phyloP scores from a whole-genome alignment of 2,888 invertebrate species.

The Caenorhabditis macrosperma region DNA sequence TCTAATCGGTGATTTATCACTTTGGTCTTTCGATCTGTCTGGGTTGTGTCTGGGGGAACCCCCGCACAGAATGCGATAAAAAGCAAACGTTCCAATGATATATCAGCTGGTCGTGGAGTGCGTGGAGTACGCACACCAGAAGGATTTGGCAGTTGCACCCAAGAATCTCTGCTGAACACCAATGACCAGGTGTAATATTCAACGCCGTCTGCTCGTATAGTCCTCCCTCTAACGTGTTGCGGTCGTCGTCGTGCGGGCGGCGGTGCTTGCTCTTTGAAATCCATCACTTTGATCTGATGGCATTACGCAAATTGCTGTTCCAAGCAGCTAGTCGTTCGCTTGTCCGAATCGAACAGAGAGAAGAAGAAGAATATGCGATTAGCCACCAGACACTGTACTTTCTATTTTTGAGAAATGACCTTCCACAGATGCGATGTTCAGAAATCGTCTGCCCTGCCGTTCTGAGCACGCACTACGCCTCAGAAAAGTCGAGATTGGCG shows the following conservation, averaged over 20 bases:
- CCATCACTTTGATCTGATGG: conserved; percentile 1
- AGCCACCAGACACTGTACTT: conserved; percentile 4
- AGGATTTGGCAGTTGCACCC: conserved; percentile 27
- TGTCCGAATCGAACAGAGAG: not conserved
- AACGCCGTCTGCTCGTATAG: conserved; percentile 31
- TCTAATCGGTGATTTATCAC: conserved; percentile 40
- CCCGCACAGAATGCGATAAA: not conserved
- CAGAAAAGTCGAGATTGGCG: not conserved
- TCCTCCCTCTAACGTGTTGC: conserved; percentile 25
- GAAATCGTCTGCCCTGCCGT: conserved; percentile 1
- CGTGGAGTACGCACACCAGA: conserved; percentile 20
- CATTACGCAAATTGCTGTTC: not conserved
- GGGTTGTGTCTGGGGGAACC: conserved; percentile 6
- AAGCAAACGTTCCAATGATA: conserved; percentile 4
- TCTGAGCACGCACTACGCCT: not conserved
- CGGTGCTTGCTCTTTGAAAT: conserved; percentile 48
- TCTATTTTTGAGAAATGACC: not conserved
- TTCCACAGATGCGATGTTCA: not conserved
- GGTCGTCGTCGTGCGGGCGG: conserved; percentile 21
- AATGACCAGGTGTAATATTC: conserved; percentile 53
- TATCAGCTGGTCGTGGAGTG: conserved; percentile 39
- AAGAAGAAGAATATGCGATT: conserved; percentile 1
- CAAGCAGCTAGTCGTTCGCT: not conserved
- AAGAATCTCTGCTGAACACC: conserved; percentile 2
- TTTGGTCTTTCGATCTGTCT: conserved; percentile 27